Evolutionary conservation across 2,888 invertebrate genomes (phyloP), one percentile per base, ranked within the genome.

Genomic region (Rhamnusium bicolor): DNA sequence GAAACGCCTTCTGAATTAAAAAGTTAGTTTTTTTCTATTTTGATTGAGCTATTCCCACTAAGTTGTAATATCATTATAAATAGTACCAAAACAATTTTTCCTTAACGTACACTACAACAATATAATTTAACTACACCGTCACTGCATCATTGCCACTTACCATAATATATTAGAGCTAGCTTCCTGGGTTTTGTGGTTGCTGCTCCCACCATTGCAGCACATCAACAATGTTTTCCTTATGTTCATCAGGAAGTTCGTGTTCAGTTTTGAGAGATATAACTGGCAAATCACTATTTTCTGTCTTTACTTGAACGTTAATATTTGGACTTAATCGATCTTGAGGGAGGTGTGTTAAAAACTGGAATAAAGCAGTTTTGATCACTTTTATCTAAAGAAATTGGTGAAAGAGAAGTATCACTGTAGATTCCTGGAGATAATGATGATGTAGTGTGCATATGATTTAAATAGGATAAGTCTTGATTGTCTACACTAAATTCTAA

Each of bases 201-300:
- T 85, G 83, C 63, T 90, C 89, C 90, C 90, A 91, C 91, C 91
- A 91, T 63, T 90, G 89, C 77, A 90, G 89, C 19, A 90, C 89
- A 80, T 90, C 90, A 78, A 90, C 89, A 86, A 90, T 89, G 78
- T 89, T 88, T 79, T 89, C 89, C 72, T 90, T 90, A 40, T 89
- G 88, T 1, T 89, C 83, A 2, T 81, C 81, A 6, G 82, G 79
- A 56, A 84, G 71, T 29, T 81, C 82, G 54, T 80, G 75, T 69
- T 85, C 79, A 78, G 84, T 81, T 78, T 89, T 88, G 46, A 89
- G 82, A 16, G 89, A 85, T 62, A 88, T 86, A 27, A 89, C 82
- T 24, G 85, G 85, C 27, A 83, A 65, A 7, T 83, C 83, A 60
- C 74, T 71, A 6, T 63, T 27, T 58, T 80, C 80, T 16, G 71